Base-by-base conservation (phyloP, 2,888 invertebrate genomes). In the Nebria salina region DNA sequence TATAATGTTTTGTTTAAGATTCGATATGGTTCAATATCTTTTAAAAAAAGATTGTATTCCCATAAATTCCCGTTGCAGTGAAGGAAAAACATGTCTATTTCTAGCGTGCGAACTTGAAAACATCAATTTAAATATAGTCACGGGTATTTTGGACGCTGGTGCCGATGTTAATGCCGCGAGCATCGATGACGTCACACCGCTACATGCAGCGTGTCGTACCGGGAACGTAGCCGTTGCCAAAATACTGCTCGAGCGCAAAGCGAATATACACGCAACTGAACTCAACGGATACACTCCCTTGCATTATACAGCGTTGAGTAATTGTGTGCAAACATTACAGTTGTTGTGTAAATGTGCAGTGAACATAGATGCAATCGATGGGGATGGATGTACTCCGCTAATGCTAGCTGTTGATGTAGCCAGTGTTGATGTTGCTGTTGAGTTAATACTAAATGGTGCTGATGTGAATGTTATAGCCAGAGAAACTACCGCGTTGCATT, bases 351-450 rank as follows among this genome's bases (percentile, higher is more conserved):
- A 78, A 65, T 65, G 43, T 8, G 66, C 65, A 26, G 68, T 65
- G 9, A 77, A 81, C 34, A 41, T 82, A 8, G 72, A 82, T 75
- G 42, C 15, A 11, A 25, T 15, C 7, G 77, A 80, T 65, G 75
- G 70, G 41, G 81, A 82, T 65, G 81, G 82, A 5, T 65, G 77
- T 13, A 82, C 81, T 13, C 77, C 82, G 1, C 65, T 82, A 26
- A 82, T 82, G 81, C 54, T 81, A 42, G 82, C 82, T 11, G 77
- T 74, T n/a, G 75, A 77, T 81, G 78, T 78, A 66, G 78, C 78
- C 75, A 80, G 68, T 65, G 25, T 68, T 11, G 75, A 77, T 65
- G 75, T 82, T 15, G 77, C 76, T 20, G 74, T 74, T 64, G 65
- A 81, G 65, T 68, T 82, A 43, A 25, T 82, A 20, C 25, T 74